Percentiles rank a stretch among this genome's conserved stretches.
phyloP scores from a whole-genome alignment of 2,113 vertebrate genomes.

The Sialia sialis region DNA sequence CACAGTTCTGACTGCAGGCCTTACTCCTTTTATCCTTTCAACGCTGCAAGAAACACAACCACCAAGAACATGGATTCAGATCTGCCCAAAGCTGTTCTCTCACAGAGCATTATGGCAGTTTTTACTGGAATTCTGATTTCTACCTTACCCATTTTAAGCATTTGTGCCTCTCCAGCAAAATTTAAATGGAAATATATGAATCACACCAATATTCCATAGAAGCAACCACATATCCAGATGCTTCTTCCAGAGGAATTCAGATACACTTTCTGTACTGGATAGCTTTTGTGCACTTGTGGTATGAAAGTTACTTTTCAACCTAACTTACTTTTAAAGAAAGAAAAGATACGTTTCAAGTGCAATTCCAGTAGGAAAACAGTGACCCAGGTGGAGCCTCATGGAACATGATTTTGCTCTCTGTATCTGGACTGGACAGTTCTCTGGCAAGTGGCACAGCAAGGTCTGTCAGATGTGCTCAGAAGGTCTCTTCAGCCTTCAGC shows the following conservation, averaged over 20 bases:
- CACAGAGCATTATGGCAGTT: neutral
- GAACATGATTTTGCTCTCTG: neutral
- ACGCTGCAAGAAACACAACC: neutral
- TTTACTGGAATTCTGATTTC: neutral
- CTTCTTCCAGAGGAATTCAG: neutral
- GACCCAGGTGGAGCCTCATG: neutral
- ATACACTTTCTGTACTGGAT: neutral
- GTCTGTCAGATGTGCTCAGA: neutral
- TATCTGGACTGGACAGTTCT: neutral
- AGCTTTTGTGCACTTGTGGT: neutral
- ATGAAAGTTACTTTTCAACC: neutral
- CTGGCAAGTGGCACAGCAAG: rapidly evolving
- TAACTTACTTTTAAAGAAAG: too few relatives aligned
- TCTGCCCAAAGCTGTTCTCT: neutral
- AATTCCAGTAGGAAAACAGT: neutral
- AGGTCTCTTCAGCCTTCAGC: neutral
- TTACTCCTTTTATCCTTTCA: neutral
- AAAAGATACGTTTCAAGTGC: neutral
- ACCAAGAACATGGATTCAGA: neutral
- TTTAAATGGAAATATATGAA: neutral
- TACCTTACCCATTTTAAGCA: neutral
- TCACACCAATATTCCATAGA: neutral
- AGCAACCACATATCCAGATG: neutral
- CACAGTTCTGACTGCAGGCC: neutral
- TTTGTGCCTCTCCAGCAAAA: neutral